Percentiles rank a stretch among this genome's conserved stretches.
These are phyloP conservation scores for Thymelicus lineola DNA, from an alignment of 2,888 invertebrate genomes.

Conservation along the genomic window DNA sequence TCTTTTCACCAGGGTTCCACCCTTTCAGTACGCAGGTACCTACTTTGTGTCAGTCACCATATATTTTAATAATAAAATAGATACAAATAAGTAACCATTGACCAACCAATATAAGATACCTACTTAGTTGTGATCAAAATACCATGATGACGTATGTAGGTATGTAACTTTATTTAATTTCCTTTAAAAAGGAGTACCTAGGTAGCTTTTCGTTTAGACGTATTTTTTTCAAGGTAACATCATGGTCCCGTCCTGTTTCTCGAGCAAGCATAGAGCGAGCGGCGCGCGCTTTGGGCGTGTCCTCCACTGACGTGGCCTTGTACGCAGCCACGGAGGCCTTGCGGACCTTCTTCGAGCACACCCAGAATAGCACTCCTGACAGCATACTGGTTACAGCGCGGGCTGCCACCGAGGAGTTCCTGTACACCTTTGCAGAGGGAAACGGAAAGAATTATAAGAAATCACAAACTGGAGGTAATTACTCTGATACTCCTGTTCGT, in stretches of 20 bases:
- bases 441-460: constrained; percentile 79
- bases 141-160: too few species aligned
- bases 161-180: too few species aligned
- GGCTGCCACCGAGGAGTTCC: constrained; percentile 84
- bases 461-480: constrained; percentile 80
- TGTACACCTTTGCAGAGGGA: constrained; percentile 80
- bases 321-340: constrained; percentile 87
- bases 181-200: too few species aligned
- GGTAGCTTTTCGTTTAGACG: too few species aligned
- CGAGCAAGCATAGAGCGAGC: constrained; percentile 84
- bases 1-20: too few species aligned
- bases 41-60: too few species aligned
- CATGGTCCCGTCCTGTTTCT: constrained; percentile 89
- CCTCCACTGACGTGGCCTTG: constrained; percentile 87
- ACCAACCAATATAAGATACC: too few species aligned
- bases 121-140: too few species aligned
- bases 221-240: constrained; percentile 76
- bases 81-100: too few species aligned
- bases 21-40: too few species aligned
- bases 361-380: constrained; percentile 81
- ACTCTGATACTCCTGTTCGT: too few species aligned
- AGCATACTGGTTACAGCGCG: constrained; percentile 87
- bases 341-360: constrained; percentile 86
- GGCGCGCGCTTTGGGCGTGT: constrained; percentile 85
- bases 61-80: too few species aligned